Conservation (phyloP, 92 coral and sea anemone genomes). For the Parazoanthus darwini region DNA sequence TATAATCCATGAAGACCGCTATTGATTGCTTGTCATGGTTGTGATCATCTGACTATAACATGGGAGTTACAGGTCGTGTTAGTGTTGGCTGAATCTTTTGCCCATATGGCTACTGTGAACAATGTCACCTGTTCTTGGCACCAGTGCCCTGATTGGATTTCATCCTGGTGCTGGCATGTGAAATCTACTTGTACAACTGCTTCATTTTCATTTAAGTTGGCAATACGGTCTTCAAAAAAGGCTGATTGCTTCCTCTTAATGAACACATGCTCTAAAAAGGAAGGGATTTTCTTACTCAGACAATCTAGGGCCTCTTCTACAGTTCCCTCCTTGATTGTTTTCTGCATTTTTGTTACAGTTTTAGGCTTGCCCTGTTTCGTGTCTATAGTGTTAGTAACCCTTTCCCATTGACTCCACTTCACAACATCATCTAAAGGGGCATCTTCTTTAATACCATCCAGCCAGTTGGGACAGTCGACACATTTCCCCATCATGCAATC, state of each 20-base stretch:
- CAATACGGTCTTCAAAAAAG: constrained; percentile 45
- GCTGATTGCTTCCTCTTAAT: constrained; percentile 42
- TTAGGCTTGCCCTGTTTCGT: constrained; percentile 32
- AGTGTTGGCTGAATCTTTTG: constrained; percentile 36
- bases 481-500: constrained; percentile 64
- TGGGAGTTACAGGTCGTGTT: constrained; percentile 41
- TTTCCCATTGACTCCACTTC: constrained; percentile 41
- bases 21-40: constrained; percentile 58
- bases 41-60: constrained; percentile 42
- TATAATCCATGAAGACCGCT: constrained; percentile 49
- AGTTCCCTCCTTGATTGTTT: constrained; percentile 52
- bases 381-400: constrained; percentile 23
- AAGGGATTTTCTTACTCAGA: constrained; percentile 46
- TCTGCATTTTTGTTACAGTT: constrained; percentile 48
- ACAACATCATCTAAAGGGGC: constrained; percentile 30
- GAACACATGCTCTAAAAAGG: constrained; percentile 54
- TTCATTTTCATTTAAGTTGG: constrained; percentile 45
- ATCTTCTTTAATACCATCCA: constrained; percentile 34
- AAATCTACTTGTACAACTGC: constrained; percentile 19
- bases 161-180: constrained; percentile 44
- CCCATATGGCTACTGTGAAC: constrained; percentile 57
- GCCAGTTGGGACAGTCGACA: constrained; percentile 57
- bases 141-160: constrained; percentile 57
- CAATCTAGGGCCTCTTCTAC: constrained; percentile 41
- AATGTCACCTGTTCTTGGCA: constrained; percentile 46